Conservation (phyloP, 2,113 vertebrate genomes). For the Podiceps cristatus region DNA sequence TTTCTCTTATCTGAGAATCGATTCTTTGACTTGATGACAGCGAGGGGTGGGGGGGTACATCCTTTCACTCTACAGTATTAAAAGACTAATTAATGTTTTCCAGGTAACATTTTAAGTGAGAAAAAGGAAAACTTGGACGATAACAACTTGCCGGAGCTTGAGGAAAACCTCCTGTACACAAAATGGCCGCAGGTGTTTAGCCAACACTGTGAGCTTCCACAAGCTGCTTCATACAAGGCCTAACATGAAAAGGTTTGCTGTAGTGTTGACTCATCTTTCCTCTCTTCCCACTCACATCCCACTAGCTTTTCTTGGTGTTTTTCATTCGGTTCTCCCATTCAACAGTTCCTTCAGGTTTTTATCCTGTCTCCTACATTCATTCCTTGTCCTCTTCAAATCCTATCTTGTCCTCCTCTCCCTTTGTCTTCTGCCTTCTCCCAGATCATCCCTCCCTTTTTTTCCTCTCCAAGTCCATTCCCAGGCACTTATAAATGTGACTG, state of each 20-base stretch:
- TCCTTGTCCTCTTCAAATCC: background rate
- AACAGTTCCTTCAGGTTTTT: background rate
- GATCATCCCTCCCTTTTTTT: background rate
- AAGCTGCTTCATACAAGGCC: background rate
- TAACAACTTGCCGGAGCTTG: background rate
- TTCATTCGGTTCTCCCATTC: background rate
- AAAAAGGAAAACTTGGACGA: background rate
- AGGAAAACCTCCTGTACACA: background rate
- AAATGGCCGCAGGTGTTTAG: background rate
- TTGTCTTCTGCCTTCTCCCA: background rate
- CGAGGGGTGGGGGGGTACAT: background rate
- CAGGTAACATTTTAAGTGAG: background rate
- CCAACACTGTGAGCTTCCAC: background rate
- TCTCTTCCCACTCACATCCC: constrained; percentile 18
- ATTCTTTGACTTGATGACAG: background rate
- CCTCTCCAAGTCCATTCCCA: background rate
- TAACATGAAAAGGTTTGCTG: background rate
- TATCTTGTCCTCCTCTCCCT: background rate
- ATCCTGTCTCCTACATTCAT: background rate
- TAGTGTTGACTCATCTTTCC: constrained; percentile 26
- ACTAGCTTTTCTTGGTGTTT: background rate
- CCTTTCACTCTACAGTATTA: background rate
- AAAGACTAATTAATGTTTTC: background rate
- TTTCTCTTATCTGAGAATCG: background rate
- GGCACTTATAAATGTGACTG: background rate